A percentile compares a stretch with the other conserved stretches of the same genome.
Evolutionary conservation across 2,797 vertebrate species (phyloP).

Genomic region (Saxicola maurus): DNA sequence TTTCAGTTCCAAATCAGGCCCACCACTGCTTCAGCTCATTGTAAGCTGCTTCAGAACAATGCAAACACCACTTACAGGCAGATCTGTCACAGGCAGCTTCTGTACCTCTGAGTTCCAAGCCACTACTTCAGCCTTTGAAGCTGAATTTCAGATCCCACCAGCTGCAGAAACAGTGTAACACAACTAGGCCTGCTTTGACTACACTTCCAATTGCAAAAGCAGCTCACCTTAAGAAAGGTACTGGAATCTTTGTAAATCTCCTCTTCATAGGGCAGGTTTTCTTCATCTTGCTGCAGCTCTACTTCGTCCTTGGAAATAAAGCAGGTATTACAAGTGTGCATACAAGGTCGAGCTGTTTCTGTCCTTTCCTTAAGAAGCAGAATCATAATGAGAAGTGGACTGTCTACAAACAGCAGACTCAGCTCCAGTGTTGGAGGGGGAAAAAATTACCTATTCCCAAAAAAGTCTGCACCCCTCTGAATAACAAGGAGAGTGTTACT

Average conservation of each 20-base stretch:
- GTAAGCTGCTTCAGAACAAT: not conserved
- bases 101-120: not conserved
- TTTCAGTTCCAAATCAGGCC: not conserved
- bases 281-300: constrained; percentile 87
- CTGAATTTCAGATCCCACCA: not conserved
- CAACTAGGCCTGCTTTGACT: not conserved
- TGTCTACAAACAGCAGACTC: not conserved
- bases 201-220: not conserved
- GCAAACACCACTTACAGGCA: not conserved
- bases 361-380: not conserved
- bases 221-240: constrained; percentile 91
- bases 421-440: not conserved
- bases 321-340: not conserved
- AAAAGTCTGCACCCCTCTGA: not conserved
- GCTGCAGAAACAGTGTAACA: not conserved
- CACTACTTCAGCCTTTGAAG: not conserved
- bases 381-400: not conserved
- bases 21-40: not conserved
- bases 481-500: not conserved
- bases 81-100: not conserved
- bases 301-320: constrained; percentile 83
- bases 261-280: constrained; percentile 90
- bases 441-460: not conserved
- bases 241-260: constrained; percentile 97
- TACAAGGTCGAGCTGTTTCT: not conserved